phyloP scores from a whole-genome alignment of 2,113 vertebrate species.

The Gnathonemus longibarbis region DNA sequence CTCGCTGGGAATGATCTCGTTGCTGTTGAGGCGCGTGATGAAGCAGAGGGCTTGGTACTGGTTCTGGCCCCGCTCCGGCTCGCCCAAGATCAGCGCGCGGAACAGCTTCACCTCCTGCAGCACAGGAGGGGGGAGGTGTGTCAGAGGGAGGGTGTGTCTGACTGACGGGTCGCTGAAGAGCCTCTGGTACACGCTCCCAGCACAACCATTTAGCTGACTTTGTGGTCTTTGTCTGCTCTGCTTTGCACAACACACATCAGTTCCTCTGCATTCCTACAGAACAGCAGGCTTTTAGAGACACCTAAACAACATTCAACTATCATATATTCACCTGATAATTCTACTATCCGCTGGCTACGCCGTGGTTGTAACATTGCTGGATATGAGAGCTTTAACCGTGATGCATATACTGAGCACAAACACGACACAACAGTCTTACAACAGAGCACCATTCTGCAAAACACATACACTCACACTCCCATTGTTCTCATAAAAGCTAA shows the following conservation, averaged over 20 bases:
- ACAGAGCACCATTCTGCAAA: background rate
- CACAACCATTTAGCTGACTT: background rate
- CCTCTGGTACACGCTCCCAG: background rate
- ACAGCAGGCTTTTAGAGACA: background rate
- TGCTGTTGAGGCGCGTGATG: slow-evolving; percentile 76
- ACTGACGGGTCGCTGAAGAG: background rate
- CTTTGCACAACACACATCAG: background rate
- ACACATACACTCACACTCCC: background rate
- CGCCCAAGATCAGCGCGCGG: slow-evolving; percentile 87
- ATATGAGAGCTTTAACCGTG: background rate
- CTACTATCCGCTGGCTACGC: background rate
- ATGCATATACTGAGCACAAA: background rate
- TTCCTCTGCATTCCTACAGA: background rate
- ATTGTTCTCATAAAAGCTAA: too few species aligned
- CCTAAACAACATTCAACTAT: background rate
- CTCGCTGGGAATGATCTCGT: slow-evolving; percentile 95
- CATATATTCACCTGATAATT: background rate
- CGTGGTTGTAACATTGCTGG: background rate
- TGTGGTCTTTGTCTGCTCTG: background rate
- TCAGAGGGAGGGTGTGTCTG: background rate
- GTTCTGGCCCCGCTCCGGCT: slow-evolving; percentile 90
- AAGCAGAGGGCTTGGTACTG: slow-evolving; percentile 95
- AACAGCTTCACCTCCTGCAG: slow-evolving; percentile 94
- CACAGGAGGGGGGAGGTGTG: background rate
- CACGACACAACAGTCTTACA: background rate